Evolutionary conservation across 1,140 invertebrate species (phyloP), one percentile per base, ranked within the genome.

Genomic region (Olivierus martensii): DNA sequence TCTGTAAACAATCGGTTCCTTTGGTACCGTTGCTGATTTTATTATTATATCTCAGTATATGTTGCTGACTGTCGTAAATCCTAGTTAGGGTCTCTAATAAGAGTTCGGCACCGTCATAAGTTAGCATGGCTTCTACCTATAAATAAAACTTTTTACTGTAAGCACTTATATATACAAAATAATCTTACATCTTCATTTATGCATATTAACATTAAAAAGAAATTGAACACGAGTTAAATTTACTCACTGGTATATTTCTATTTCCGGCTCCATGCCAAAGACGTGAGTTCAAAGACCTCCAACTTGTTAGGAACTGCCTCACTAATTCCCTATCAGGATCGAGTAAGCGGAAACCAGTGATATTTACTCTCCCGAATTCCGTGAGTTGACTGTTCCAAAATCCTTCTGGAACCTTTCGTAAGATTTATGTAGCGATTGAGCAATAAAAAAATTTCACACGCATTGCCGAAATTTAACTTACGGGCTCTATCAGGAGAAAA

Each of bases 311-410:
- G 71, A 92, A 91, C 38, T 88, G 81, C 63, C 79, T 79, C 41
- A 91, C 84, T 58, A 80, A 75, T 59, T 79, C 77, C 61, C 82
- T 75, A 45, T 78, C 78, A 46, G 75, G 77, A 69, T 94, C 85
- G n/a, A 94, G 77, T 61, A 95, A 83, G 55, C 87, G 78, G 71
- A 95, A 96, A 28, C 91, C 92, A 1, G 91, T 96, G 59, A 97
- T 88, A 72, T 96, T 96, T 65, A 96, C 83, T 53, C 89, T 90
- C 18, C 90, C 89, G 65, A 86, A 91, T 71, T 92, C 86, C 58
- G 86, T 81, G 61, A 90, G 80, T 68, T 86, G 81, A 58, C 78
- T 81, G 63, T 88, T 85, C 87, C 87, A 91, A 65, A 81, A 78
- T 67, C 91, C 87, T 69, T 93, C 88, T 35, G 49, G 35, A 1